These are phyloP conservation scores for Muntiacus muntjak DNA, from an alignment of 2,113 vertebrate species.

Conservation along the genomic window DNA sequence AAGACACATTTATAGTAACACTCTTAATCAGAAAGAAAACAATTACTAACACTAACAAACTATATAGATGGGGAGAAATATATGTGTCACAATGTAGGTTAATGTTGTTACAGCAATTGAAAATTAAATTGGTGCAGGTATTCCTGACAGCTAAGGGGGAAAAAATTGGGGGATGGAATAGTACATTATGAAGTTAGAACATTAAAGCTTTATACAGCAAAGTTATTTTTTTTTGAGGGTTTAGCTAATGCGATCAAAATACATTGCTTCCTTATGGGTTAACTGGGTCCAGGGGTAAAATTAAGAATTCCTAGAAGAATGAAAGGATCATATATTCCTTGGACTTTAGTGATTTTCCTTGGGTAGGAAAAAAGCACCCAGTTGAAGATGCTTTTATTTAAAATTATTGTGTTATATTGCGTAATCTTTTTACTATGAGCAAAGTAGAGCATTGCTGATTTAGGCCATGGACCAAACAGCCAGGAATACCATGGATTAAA, in stretches of 20 bases:
- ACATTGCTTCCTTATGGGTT: background rate
- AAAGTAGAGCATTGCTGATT: background rate
- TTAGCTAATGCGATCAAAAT: slow-evolving; percentile 22
- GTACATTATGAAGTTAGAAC: background rate
- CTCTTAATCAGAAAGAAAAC: background rate
- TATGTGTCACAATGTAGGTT: background rate
- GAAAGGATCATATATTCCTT: background rate
- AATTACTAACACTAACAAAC: background rate
- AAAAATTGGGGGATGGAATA: background rate
- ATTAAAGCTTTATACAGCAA: background rate
- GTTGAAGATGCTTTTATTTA: background rate
- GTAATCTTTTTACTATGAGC: background rate
- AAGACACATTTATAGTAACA: background rate
- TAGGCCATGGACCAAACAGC: background rate
- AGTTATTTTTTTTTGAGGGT: background rate
- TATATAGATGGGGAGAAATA: background rate
- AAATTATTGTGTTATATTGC: background rate
- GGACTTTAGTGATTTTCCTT: background rate
- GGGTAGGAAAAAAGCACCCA: background rate
- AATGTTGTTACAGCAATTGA: background rate
- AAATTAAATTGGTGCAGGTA: background rate
- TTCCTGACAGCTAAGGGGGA: background rate
- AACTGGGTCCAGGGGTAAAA: background rate
- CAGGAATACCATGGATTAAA: background rate
- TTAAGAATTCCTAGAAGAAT: background rate